Base-by-base conservation (phyloP, 1,140 invertebrate species). In the Ruditapes philippinarum region DNA sequence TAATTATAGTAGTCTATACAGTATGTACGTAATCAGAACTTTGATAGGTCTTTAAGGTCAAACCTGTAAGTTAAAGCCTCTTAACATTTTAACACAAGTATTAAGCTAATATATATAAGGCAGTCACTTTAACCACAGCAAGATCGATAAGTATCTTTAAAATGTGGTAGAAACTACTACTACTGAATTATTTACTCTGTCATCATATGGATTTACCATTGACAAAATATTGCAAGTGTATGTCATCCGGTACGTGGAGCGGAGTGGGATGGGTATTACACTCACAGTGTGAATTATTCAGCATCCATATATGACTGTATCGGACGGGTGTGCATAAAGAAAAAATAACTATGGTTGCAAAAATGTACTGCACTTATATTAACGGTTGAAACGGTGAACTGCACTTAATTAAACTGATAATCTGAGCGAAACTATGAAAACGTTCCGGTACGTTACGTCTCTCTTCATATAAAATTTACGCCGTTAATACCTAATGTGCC, bases 141-240 rank as follows among this genome's bases (percentile, higher is more conserved):
- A 33, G 65, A 40, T 40, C 65, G 65, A 70, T 70, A 2, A 17
- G 1, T 70, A 70, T 62, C 57, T 62, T 28, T 65, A 9, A 12
- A 65, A 33, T 65, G 60, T 33, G 33, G 2, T 31, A 70, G 65
- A 70, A 65, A 40, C 25, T 62, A 28, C 57, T 62, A 70, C 65
- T 38, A 31, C 60, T 65, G 60, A 65, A 65, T 65, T n/a, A 14
- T 3, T 33, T 65, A 57, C n/a, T 31, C n/a, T 17, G 65, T 40
- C 65, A 70, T 70, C 65, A 38, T 38, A 40, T 38, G 36, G 65
- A 40, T 70, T 38, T 38, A 36, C 65, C 65, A 36, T 70, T 70
- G 33, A 38, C 65, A 70, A 38, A 38, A 36, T 19, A 4, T 12
- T 62, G 57, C 28, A 28, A 70, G 9, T 19, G 33, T 2, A 28